These are phyloP conservation scores for Chrysolina americana DNA, from an alignment of 2,888 invertebrate species.

Conservation along the genomic window DNA sequence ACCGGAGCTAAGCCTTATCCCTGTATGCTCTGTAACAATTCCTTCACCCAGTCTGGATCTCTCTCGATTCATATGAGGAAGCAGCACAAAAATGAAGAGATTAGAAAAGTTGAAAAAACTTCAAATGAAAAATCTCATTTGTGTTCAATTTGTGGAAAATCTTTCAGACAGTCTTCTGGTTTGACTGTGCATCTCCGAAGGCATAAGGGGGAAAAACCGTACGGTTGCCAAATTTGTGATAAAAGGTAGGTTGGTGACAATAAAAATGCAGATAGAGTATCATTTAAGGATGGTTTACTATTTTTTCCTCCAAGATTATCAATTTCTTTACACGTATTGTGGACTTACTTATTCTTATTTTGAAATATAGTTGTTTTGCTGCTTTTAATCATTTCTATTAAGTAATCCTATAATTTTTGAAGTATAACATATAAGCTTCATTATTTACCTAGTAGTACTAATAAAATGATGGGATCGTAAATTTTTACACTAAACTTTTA, in stretches of 20 bases:
- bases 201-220: slow-evolving; percentile 60
- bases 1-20: slow-evolving; percentile 57
- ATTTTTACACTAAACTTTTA: no score
- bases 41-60: slow-evolving; percentile 58
- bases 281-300: no score
- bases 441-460: no score
- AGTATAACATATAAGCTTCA: no score
- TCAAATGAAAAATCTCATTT: slow-evolving; percentile 53
- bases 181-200: slow-evolving; percentile 60
- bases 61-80: slow-evolving; percentile 56
- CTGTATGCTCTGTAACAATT: slow-evolving; percentile 54
- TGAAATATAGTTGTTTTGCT: no score
- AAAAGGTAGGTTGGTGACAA: slow-evolving; percentile 53
- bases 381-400: no score
- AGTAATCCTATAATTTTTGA: no score
- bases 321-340: no score
- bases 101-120: slow-evolving; percentile 39
- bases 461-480: no score
- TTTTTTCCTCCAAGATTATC: no score
- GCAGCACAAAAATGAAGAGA: slow-evolving; percentile 47
- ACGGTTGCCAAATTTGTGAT: slow-evolving; percentile 58
- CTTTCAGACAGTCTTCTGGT: slow-evolving; percentile 59
- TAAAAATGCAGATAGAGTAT: not conserved
- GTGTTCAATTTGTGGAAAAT: slow-evolving; percentile 62
- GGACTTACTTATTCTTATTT: no score